Base-by-base conservation (phyloP, 2,113 vertebrate species). In the Phalacrocorax carbo region DNA sequence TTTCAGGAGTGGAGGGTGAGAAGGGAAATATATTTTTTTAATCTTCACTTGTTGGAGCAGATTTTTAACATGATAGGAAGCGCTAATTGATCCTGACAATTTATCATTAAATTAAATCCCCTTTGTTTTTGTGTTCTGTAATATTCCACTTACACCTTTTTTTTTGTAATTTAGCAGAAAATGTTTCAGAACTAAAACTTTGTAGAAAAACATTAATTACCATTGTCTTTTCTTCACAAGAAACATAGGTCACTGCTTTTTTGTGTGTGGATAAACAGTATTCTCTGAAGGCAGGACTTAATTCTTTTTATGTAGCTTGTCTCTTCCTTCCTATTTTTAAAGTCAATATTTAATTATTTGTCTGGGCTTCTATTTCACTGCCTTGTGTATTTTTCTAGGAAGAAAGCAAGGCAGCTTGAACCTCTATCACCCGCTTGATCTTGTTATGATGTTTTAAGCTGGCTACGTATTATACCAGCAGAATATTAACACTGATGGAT, bases 121-220 rank as follows among this genome's bases (percentile, higher is more conserved):
- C 34, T 88, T 94, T 58, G 61, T 0, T 88, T 93, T 93, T 82
- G 70, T 49, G 34, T 86, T 95, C 69, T 81, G 18, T 44, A 86
- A 82, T 66, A 91, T 77, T 94, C 76, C 68, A 86, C 66, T 90
- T 93, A 52, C 23, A 88, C 66, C 49, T 85, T 97, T 90, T n/a
- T 12, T n/a, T 12, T 86, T 62, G 25, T 61, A 81, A 88, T 87
- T 82, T 72, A 82, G 36, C 27, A 13, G 54, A 64, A 91, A 72
- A 71, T 71, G 38, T 90, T 83, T 92, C 62, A 82, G 38, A 96
- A 89, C 19, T 21, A 34, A 88, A 64, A 46, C 61, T 76, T 79
- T 76, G n/a, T 49, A 80, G 51, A 70, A 85, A 95, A 89, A 69
- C 73, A 80, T 51, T 82, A 90, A 96, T 48, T 91, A 58, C 29